These are phyloP conservation scores for Camponotus floridanus DNA, from an alignment of 1,140 invertebrate species.

Conservation along the genomic window DNA sequence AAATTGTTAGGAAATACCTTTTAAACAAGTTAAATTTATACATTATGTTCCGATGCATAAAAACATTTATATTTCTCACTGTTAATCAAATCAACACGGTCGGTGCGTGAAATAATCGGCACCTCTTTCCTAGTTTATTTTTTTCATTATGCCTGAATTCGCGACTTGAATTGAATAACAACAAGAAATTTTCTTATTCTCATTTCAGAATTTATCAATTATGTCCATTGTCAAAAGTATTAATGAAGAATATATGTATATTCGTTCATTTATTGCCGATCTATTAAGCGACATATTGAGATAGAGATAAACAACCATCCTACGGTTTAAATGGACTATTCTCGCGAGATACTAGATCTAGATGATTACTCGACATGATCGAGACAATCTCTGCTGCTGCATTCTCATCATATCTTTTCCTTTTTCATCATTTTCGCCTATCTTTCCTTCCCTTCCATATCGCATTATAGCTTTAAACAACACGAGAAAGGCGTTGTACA, in stretches of 20 bases:
- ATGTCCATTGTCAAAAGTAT: slow-evolving; percentile 58
- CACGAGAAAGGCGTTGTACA: slow-evolving; percentile 78
- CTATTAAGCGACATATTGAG: slow-evolving; percentile 72
- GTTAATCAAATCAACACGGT: slow-evolving; percentile 52
- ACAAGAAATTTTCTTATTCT: slow-evolving; percentile 41
- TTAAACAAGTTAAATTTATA: slow-evolving; percentile 85
- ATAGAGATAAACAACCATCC: slow-evolving; percentile 69
- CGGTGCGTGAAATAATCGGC: background rate
- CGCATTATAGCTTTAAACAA: slow-evolving; percentile 63
- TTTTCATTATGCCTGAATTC: slow-evolving; percentile 20
- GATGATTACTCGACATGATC: slow-evolving; percentile 30
- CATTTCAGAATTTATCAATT: slow-evolving; percentile 54
- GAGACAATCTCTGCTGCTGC: slow-evolving; percentile 25
- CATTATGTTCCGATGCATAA: slow-evolving; percentile 78
- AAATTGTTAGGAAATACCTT: slow-evolving; percentile 83
- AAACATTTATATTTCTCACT: slow-evolving; percentile 61
- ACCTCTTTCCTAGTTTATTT: background rate
- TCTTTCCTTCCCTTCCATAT: slow-evolving; percentile 12
- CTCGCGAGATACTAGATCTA: slow-evolving; percentile 65
- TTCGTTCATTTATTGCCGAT: slow-evolving; percentile 56
- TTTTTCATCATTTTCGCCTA: slow-evolving; percentile 1
- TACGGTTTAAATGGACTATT: slow-evolving; percentile 70
- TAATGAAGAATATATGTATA: slow-evolving; percentile 38
- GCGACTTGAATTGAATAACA: slow-evolving; percentile 38
- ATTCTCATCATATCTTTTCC: slow-evolving; percentile 11